Evolutionary conservation across 2,113 vertebrate species (phyloP).

Genomic region (Centropus bengalensis): DNA sequence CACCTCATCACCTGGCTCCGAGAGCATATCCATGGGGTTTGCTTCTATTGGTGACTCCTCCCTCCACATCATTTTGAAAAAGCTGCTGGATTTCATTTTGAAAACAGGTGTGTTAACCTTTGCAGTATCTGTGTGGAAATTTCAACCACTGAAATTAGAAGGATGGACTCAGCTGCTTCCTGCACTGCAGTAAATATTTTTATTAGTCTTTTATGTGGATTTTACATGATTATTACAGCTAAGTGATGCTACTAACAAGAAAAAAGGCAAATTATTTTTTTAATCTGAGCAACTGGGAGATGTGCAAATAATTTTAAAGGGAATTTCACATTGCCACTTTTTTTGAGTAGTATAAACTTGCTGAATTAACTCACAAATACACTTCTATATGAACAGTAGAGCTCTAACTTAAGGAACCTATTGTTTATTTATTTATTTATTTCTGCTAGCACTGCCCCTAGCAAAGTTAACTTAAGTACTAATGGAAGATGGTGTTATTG

Average conservation of each 20-base stretch:
- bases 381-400: not conserved
- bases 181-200: not conserved
- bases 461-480: not conserved
- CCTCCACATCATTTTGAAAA: conserved; percentile 93
- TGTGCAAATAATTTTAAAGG: not conserved
- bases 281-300: not conserved
- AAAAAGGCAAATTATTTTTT: not conserved
- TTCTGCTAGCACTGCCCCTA: not conserved
- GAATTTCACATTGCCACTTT: not conserved
- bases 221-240: not conserved
- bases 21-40: conserved; percentile 83
- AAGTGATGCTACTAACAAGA: not conserved
- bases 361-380: not conserved
- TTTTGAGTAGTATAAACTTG: not conserved
- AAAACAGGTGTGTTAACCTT: conserved; percentile 86
- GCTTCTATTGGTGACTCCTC: conserved; percentile 94
- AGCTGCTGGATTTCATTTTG: conserved; percentile 95
- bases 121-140: not conserved
- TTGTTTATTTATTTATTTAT: not conserved
- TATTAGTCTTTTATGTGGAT: not conserved
- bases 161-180: not conserved
- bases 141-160: not conserved
- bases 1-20: conserved; percentile 66
- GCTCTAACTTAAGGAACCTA: not conserved
- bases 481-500: not conserved